Conservation (phyloP, 2,888 invertebrate genomes). For the Amblyjoppa fuscipennis region DNA sequence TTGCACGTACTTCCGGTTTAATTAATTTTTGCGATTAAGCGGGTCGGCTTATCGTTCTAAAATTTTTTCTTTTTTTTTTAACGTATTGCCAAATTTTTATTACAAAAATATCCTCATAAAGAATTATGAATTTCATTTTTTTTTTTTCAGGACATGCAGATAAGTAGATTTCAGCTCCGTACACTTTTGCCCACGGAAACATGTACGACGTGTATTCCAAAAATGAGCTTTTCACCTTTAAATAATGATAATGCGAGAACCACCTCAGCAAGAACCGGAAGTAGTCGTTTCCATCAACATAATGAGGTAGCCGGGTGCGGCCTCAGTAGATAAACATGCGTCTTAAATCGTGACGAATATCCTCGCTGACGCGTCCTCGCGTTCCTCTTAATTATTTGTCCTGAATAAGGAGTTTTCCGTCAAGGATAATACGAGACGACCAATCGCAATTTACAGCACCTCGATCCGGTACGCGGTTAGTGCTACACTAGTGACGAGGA, state of each 20-base stretch:
- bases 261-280: conserved; percentile 23
- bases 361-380: conserved; percentile 38
- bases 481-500: conserved; percentile 23
- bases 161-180: background rate
- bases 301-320: conserved; percentile 30
- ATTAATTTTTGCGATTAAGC: background rate
- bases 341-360: conserved; percentile 17
- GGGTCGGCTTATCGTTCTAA: background rate
- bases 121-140: background rate
- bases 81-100: background rate
- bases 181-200: background rate
- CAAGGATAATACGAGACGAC: conserved; percentile 37
- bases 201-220: background rate
- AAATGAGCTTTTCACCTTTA: background rate
- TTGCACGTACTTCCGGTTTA: background rate
- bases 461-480: conserved; percentile 18
- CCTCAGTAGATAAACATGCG: conserved; percentile 22
- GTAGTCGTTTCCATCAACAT: background rate
- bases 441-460: conserved; percentile 28
- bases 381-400: conserved; percentile 26
- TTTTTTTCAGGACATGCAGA: background rate
- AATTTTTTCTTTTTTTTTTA: background rate
- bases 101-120: too few species aligned
- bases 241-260: background rate
- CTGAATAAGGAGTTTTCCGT: conserved; percentile 36